Conservation (phyloP, 2,888 invertebrate genomes). For the Diachrysia chrysitis region DNA sequence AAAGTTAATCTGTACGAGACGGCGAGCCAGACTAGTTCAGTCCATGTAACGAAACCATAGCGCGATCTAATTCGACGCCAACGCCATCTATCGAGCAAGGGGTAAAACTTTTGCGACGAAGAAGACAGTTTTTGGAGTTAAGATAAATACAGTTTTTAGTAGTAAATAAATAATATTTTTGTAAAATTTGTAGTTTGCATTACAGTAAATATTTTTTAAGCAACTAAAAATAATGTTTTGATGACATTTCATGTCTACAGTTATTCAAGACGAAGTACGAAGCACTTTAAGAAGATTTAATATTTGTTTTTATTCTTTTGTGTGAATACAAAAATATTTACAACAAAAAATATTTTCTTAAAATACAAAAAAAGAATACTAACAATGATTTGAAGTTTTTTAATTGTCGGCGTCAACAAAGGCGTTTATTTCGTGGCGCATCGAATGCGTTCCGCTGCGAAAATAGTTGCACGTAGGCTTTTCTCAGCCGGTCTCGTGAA, state of each 20-base stretch:
- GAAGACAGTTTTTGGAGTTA: neutral
- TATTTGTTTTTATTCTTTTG: neutral
- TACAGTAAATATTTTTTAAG: too few relatives aligned
- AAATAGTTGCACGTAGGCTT: conserved; percentile 81
- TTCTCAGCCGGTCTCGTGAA: conserved; percentile 80
- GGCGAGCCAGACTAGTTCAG: neutral
- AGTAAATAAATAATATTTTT: neutral
- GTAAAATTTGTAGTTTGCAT: neutral
- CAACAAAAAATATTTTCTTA: conserved; percentile 6
- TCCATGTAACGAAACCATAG: conserved; percentile 60
- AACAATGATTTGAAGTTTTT: conserved; percentile 39
- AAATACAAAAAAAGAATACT: conserved; percentile 5
- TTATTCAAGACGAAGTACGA: too few relatives aligned
- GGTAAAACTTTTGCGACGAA: conserved; percentile 22
- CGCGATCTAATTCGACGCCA: conserved; percentile 64
- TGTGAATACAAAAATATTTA: neutral
- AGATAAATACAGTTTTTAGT: neutral
- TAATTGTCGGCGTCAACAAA: conserved; percentile 56
- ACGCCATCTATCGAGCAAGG: conserved; percentile 73
- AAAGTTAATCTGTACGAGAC: conserved; percentile 88
- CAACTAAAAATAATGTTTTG: too few relatives aligned
- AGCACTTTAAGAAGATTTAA: neutral
- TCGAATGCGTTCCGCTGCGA: conserved; percentile 64
- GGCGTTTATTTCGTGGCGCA: conserved; percentile 40
- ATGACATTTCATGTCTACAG: too few relatives aligned